Evolutionary conservation across 2,113 vertebrate species (phyloP).

Genomic region (Siniperca knerii): DNA sequence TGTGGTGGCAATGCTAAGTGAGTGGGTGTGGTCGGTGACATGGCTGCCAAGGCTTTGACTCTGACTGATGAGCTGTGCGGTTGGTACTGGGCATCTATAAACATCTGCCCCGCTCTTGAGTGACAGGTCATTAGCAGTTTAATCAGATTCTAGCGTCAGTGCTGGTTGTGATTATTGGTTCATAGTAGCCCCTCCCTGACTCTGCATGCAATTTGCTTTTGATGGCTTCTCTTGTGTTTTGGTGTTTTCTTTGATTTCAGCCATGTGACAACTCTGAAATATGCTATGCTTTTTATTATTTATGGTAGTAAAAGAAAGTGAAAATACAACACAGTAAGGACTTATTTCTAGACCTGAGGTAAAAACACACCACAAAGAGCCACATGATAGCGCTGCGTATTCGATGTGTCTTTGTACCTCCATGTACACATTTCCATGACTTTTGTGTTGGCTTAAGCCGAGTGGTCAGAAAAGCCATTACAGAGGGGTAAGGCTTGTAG

Average conservation of each 20-base stretch:
- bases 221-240: conserved; percentile 64
- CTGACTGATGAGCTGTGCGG: conserved; percentile 82
- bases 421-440: conserved; percentile 78
- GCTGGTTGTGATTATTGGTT: conserved; percentile 79
- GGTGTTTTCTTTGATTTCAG: conserved; percentile 45
- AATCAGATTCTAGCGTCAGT: conserved; percentile 79
- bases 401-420: conserved; percentile 54
- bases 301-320: not conserved
- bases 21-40: conserved; percentile 79
- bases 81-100: conserved; percentile 81
- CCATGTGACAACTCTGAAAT: conserved; percentile 31
- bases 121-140: conserved; percentile 83
- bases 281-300: conserved; percentile 6
- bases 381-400: not conserved
- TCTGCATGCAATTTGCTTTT: conserved; percentile 73
- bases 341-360: not conserved
- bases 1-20: conserved; percentile 75
- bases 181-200: conserved; percentile 60
- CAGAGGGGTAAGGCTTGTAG: conserved; percentile 77
- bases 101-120: conserved; percentile 77
- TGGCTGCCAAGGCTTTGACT: conserved; percentile 77
- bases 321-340: not conserved
- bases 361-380: conserved; percentile 22
- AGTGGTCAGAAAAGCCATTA: conserved; percentile 82
- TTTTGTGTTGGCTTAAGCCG: conserved; percentile 77